Evolutionary conservation across 2,797 vertebrate species (phyloP).

Genomic region (Pipistrellus nathusii): DNA sequence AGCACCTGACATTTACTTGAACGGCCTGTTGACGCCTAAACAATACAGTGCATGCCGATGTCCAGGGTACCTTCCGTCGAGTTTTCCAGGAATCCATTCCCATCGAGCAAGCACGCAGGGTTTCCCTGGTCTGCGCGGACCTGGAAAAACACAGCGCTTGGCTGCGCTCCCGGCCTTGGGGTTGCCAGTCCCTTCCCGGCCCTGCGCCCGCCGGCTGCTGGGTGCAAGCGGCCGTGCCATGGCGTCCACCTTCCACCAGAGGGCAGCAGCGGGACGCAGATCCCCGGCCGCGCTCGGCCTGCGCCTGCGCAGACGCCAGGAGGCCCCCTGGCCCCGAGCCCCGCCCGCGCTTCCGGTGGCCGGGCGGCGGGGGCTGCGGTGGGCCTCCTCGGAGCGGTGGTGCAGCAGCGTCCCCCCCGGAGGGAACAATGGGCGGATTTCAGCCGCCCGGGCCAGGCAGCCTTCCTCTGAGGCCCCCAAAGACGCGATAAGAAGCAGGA

Average conservation of each 20-base stretch:
- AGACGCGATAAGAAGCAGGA: background rate
- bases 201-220: fast-evolving
- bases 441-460: background rate
- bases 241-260: slow-evolving; percentile 14
- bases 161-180: background rate
- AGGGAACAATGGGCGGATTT: background rate
- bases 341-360: background rate
- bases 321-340: fast-evolving
- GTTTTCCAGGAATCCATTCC: slow-evolving; percentile 61
- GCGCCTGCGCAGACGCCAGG: slow-evolving; percentile 32
- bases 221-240: background rate
- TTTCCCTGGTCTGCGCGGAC: slow-evolving; percentile 39
- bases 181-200: background rate
- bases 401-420: background rate
- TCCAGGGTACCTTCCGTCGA: slow-evolving; percentile 53
- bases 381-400: fast-evolving
- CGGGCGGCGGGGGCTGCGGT: fast-evolving
- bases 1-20: slow-evolving; percentile 53
- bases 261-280: slow-evolving; percentile 53
- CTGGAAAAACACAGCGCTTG: slow-evolving; percentile 79
- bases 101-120: slow-evolving; percentile 44
- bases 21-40: slow-evolving; percentile 49
- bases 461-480: background rate
- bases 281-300: background rate
- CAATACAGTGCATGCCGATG: slow-evolving; percentile 57